Evolutionary conservation across 92 coral and sea anemone genomes (phyloP).

Genomic region (Actinostola sp.): DNA sequence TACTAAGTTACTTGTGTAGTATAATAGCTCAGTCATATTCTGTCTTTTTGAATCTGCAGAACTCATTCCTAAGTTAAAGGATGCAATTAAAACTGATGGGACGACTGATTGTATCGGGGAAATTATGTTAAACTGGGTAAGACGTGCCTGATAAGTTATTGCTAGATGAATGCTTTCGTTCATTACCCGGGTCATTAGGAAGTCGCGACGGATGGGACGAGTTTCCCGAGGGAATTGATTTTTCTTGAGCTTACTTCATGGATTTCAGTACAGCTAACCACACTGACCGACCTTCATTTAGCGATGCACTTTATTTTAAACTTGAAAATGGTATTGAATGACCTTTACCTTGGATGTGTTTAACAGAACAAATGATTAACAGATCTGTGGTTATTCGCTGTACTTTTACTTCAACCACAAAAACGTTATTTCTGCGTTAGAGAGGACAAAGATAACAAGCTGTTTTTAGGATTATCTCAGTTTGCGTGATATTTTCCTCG

Average conservation of each 20-base stretch:
- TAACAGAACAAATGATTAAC: not conserved
- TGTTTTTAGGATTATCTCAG: too few relatives aligned
- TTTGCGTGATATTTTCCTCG: too few relatives aligned
- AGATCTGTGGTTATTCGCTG: not conserved
- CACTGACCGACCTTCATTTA: not conserved
- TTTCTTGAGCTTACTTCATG: too few relatives aligned
- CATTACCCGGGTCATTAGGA: too few relatives aligned
- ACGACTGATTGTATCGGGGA: slow-evolving; percentile 78
- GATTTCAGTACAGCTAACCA: too few relatives aligned
- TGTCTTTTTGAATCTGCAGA: slow-evolving; percentile 39
- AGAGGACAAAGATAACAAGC: too few relatives aligned
- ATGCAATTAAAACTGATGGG: slow-evolving; percentile 65
- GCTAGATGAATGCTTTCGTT: too few relatives aligned
- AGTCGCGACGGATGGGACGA: too few relatives aligned
- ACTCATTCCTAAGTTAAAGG: slow-evolving; percentile 63
- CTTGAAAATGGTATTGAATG: not conserved
- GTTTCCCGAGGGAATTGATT: too few relatives aligned
- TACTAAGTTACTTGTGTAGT: not conserved
- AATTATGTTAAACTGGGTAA: slow-evolving; percentile 85
- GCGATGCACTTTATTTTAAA: not conserved
- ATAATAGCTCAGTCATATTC: slow-evolving; percentile 3
- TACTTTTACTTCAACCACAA: not conserved
- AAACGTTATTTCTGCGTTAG: too few relatives aligned
- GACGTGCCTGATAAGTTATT: not conserved
- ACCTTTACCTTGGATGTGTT: slow-evolving; percentile 11